Conservation (phyloP, 2,113 vertebrate species). For the Dendropsophus ebraccatus region DNA sequence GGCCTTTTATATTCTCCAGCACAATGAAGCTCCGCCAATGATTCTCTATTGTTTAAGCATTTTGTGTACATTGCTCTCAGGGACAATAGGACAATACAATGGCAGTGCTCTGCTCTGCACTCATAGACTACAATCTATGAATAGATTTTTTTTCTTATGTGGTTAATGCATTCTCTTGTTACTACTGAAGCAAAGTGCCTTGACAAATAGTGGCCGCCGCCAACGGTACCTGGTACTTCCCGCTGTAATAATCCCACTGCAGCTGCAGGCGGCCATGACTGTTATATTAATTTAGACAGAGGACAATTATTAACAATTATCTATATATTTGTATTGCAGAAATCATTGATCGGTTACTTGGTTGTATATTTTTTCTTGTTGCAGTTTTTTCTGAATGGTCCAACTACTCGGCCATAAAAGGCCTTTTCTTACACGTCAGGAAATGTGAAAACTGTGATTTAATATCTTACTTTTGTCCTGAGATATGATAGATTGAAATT, state of each 20-base stretch:
- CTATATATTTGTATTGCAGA: too few relatives aligned
- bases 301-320: too few relatives aligned
- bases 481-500: too few relatives aligned
- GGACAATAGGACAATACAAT: neutral
- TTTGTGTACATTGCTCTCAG: neutral
- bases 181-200: neutral
- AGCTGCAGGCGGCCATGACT: neutral
- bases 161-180: neutral
- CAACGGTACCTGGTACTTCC: neutral
- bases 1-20: neutral
- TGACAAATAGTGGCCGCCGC: neutral
- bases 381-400: too few relatives aligned
- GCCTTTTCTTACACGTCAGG: neutral
- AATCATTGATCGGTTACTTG: too few relatives aligned
- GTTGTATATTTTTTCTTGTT: too few relatives aligned
- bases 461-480: too few relatives aligned
- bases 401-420: too few relatives aligned
- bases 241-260: neutral
- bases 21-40: neutral
- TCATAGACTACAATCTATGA: too few relatives aligned
- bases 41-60: conserved; percentile 5
- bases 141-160: neutral
- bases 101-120: neutral
- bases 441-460: neutral
- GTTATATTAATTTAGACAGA: neutral